Evolutionary conservation across 2,113 vertebrate genomes (phyloP).

Genomic region (Triplophysa tibetana): DNA sequence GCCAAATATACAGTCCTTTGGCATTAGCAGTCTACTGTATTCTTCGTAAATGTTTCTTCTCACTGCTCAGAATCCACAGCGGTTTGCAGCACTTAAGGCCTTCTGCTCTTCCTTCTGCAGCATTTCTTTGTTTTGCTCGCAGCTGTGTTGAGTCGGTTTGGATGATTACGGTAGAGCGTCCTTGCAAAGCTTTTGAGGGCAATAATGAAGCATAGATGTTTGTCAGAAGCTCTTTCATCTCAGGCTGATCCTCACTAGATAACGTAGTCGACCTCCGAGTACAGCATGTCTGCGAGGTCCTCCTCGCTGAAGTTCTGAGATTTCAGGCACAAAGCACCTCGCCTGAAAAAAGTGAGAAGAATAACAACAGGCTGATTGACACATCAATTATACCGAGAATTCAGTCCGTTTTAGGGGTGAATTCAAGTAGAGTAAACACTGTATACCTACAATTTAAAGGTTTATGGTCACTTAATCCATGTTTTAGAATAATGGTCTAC

Average conservation of each 20-base stretch:
- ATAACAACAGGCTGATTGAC: not conserved
- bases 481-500: no score
- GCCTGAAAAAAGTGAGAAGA: slow-evolving; percentile 58
- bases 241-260: slow-evolving; percentile 53
- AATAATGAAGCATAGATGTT: slow-evolving; percentile 12
- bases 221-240: not conserved
- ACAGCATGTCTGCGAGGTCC: slow-evolving; percentile 66
- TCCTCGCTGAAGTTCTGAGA: slow-evolving; percentile 71
- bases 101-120: not conserved
- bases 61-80: no score
- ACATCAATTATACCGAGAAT: no score
- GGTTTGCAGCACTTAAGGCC: not conserved
- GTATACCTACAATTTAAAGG: no score
- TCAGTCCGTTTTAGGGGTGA: no score
- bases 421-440: no score
- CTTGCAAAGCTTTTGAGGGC: slow-evolving; percentile 12
- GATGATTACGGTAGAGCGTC: not conserved
- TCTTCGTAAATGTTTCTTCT: not conserved
- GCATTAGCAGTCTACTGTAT: not conserved
- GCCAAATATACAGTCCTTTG: no score
- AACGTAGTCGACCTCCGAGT: slow-evolving; percentile 76
- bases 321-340: slow-evolving; percentile 73
- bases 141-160: not conserved
- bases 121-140: not conserved
- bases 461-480: no score